These are phyloP conservation scores for Temnothorax unifasciatus DNA, from an alignment of 2,888 invertebrate species.

Conservation along the genomic window DNA sequence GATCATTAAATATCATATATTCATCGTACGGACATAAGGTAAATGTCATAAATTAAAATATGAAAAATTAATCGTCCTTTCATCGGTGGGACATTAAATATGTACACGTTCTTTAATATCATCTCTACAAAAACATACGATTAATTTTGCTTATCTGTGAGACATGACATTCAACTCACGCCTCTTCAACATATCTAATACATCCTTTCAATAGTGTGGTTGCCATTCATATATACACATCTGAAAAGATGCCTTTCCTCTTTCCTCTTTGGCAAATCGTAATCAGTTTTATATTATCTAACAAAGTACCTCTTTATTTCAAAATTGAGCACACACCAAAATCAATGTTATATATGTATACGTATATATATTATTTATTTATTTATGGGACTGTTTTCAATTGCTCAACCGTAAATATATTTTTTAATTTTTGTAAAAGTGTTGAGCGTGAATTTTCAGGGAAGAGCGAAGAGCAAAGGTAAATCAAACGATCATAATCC, in stretches of 20 bases:
- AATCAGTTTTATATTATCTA: conserved; percentile 7
- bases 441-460: not conserved
- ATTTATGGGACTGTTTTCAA: not conserved
- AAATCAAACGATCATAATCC: conserved; percentile 65
- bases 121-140: not conserved
- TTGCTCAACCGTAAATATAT: not conserved
- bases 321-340: not conserved
- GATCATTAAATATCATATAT: conserved; percentile 10
- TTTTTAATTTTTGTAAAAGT: not conserved
- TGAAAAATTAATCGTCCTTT: conserved; percentile 24
- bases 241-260: not conserved
- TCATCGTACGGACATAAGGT: not conserved
- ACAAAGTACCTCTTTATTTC: not conserved
- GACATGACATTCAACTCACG: conserved; percentile 1
- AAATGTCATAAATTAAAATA: conserved; percentile 11
- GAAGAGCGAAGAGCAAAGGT: not conserved
- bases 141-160: conserved; percentile 37
- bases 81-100: conserved; percentile 10
- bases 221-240: not conserved
- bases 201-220: not conserved
- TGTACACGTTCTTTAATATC: not conserved
- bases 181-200: conserved; percentile 1
- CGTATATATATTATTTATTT: not conserved
- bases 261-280: not conserved
- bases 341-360: not conserved